These are phyloP conservation scores for Apamea epomidion DNA, from an alignment of 2,888 invertebrate genomes.

Conservation along the genomic window DNA sequence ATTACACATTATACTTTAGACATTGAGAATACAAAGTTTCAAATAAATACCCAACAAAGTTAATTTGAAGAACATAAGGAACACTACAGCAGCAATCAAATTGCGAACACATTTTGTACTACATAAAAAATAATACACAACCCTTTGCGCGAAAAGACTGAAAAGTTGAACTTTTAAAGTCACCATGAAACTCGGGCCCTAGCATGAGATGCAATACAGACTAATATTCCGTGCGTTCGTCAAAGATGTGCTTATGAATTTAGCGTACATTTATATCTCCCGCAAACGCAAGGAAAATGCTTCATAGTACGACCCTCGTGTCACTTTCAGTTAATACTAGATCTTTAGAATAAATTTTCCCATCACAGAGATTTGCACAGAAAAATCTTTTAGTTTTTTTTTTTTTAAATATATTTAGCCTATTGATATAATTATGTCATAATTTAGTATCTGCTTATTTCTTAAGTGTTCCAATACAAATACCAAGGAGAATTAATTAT, in stretches of 20 bases:
- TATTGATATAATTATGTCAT: constrained; percentile 88
- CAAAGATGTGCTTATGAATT: constrained; percentile 59
- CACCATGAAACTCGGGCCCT: constrained; percentile 79
- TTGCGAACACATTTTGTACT: constrained; percentile 91
- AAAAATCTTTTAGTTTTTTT: constrained; percentile 77
- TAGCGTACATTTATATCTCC: constrained; percentile 52
- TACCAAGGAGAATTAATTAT: constrained; percentile 82
- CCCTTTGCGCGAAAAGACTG: constrained; percentile 90
- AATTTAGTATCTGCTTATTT: constrained; percentile 86
- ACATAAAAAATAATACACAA: constrained; percentile 91
- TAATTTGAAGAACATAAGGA: constrained; percentile 88
- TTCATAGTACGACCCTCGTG: constrained; percentile 78
- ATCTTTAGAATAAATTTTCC: constrained; percentile 89
- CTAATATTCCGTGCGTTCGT: constrained; percentile 65
- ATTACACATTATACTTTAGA: constrained; percentile 74
- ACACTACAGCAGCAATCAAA: constrained; percentile 90
- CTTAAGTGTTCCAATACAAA: constrained; percentile 86
- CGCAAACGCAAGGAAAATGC: constrained; percentile 66
- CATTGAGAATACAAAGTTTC: constrained; percentile 83
- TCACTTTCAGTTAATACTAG: constrained; percentile 88
- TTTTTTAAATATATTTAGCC: constrained; percentile 78
- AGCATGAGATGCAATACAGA: constrained; percentile 68
- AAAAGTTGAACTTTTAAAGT: constrained; percentile 89
- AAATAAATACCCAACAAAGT: constrained; percentile 87
- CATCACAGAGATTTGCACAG: constrained; percentile 90